Conservation (phyloP, 1,140 invertebrate species). For the Drosophila miranda region DNA sequence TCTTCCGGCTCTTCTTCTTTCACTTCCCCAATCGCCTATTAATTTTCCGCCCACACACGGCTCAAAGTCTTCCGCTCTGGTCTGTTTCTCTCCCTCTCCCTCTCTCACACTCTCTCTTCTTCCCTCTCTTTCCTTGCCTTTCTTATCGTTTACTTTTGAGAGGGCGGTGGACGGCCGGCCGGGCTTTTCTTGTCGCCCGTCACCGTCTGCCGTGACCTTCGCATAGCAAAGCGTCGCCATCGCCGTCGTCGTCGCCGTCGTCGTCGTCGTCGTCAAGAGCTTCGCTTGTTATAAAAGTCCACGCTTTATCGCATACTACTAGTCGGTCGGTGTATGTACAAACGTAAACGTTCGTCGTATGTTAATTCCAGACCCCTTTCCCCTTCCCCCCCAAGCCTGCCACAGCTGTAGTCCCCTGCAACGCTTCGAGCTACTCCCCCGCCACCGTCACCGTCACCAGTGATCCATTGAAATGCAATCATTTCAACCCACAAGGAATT, state of each 20-base stretch:
- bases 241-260: conserved; percentile 20
- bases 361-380: conserved; percentile 51
- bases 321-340: too few species aligned
- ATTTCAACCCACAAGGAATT: too few species aligned
- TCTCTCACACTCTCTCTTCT: neutral
- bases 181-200: conserved; percentile 28
- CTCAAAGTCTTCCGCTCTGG: neutral
- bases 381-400: neutral
- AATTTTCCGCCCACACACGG: conserved; percentile 23
- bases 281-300: conserved; percentile 74
- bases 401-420: too few species aligned
- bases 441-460: too few species aligned
- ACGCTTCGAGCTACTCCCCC: too few species aligned
- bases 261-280: conserved; percentile 51
- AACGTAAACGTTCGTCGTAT: conserved; percentile 4
- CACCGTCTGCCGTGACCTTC: conserved; percentile 61
- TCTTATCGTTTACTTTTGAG: conserved; percentile 32
- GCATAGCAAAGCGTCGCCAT: conserved; percentile 71
- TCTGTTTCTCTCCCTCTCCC: neutral
- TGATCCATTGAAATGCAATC: too few species aligned
- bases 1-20: too few species aligned
- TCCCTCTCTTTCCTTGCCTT: conserved; percentile 13
- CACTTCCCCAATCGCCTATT: conserved; percentile 9
- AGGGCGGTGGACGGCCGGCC: neutral
- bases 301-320: conserved; percentile 65